phyloP scores from a whole-genome alignment of 2,113 vertebrate species.

The Capreolus pygargus region DNA sequence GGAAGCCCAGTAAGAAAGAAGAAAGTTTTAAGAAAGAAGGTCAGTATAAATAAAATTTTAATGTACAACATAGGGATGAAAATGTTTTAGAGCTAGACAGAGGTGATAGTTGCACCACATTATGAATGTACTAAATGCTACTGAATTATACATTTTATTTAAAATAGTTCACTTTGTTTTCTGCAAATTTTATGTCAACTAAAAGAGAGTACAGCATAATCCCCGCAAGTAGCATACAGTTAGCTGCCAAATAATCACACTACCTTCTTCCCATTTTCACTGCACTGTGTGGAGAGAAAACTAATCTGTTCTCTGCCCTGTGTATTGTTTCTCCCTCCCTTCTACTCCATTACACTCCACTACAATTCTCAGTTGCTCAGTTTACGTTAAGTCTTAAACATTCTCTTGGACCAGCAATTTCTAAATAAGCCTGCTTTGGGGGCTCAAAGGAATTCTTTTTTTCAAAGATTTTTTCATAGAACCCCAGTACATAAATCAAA shows the following conservation, averaged over 20 bases:
- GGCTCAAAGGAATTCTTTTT: not conserved
- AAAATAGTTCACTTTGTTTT: not conserved
- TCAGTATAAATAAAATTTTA: not conserved
- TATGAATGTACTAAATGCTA: not conserved
- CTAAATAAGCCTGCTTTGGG: not conserved
- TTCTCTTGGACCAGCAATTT: not conserved
- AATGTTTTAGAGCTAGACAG: not conserved
- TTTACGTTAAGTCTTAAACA: not conserved
- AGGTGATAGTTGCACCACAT: not conserved
- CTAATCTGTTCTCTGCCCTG: not conserved
- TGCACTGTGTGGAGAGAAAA: not conserved
- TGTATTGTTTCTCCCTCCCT: not conserved
- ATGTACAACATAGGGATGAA: not conserved
- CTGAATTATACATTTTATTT: not conserved
- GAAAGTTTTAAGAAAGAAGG: not conserved
- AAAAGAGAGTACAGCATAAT: not conserved
- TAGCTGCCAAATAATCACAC: not conserved
- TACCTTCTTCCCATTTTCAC: not conserved
- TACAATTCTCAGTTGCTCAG: not conserved
- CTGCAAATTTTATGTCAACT: not conserved
- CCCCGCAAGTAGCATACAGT: not conserved
- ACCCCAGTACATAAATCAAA: not conserved
- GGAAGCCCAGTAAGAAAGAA: not conserved
- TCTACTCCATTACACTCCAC: not conserved
- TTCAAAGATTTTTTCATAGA: not conserved